Base-by-base conservation (phyloP, 2,888 invertebrate species). In the Urechis unicinctus region DNA sequence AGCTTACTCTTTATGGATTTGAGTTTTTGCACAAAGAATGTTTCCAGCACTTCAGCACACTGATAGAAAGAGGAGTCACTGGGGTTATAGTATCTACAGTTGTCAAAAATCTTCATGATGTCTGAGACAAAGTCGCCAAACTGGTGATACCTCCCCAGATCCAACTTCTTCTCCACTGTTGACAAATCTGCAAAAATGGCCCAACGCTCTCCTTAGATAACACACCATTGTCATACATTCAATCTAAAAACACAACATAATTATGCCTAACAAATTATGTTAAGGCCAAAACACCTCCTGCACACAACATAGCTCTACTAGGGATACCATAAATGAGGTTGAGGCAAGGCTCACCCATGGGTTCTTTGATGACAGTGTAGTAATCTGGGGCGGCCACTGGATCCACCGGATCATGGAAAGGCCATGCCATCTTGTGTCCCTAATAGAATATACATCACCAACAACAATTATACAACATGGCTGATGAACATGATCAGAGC, bases 81-180 rank as follows among this genome's bases (percentile, higher is more conserved):
- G 58, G 93, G 91, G 81, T 96, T 96, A 81, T 94, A 96, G 77
- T 92, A 91, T 65, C 96, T 88, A 83, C 97, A 97, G 81, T 98
- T 98, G 81, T 97, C 95, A 80, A 97, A 96, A 75, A 98, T 93
- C 81, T 93, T 92, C 61, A 92, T 94, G 86, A 96, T 91, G 78
- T 97, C 97, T 76, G 91, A 91, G 73, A 95, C 91, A 79, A 96
- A 95, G 76, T 97, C 94, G 77, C 90, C 88, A 67, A 96, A 82
- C 75, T 87, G 89, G 73, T 85, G 86, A 79, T 96, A 96, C 50
- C 82, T 83, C 73, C 86, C 85, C 67, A 87, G 86, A 72, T 87
- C 87, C 75, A 95, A 87, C 81, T 74, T 73, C 21, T 64, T 82
- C 80, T 93, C 92, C 67, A 97, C 89, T 68, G 89, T 91, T 78